Evolutionary conservation across 2,888 invertebrate genomes (phyloP).

Genomic region (Euphydryas editha): DNA sequence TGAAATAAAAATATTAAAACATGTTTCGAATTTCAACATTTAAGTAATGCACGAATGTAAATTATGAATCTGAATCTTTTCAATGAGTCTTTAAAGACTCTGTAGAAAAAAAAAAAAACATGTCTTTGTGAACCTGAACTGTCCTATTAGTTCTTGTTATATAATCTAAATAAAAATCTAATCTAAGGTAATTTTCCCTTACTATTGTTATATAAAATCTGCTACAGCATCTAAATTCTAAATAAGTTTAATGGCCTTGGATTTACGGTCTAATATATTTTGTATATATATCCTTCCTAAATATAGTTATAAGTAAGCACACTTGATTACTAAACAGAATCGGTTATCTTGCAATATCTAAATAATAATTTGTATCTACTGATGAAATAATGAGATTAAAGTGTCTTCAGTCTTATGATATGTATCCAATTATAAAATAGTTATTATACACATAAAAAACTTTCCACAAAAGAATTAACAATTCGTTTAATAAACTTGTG

Average conservation of each 20-base stretch:
- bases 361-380: neutral
- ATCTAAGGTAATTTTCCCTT: slow-evolving; percentile 24
- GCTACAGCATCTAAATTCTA: slow-evolving; percentile 27
- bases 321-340: slow-evolving; percentile 53
- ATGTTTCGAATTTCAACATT: neutral
- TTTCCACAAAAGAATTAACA: too few relatives aligned
- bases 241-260: slow-evolving; percentile 52
- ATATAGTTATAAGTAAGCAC: slow-evolving; percentile 68
- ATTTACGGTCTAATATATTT: slow-evolving; percentile 53
- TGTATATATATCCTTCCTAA: slow-evolving; percentile 46
- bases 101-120: neutral
- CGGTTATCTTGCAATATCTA: slow-evolving; percentile 26
- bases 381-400: too few relatives aligned
- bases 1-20: neutral
- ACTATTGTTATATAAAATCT: slow-evolving; percentile 38
- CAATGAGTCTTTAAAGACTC: neutral
- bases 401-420: too few relatives aligned
- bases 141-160: slow-evolving; percentile 25
- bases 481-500: too few relatives aligned
- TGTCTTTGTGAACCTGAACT: slow-evolving; percentile 9
- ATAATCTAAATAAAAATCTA: slow-evolving; percentile 29
- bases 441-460: too few relatives aligned
- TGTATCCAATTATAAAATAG: too few relatives aligned
- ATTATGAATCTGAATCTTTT: neutral
- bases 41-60: neutral